Conservation (phyloP, 2,888 invertebrate genomes). For the Sarcophaga rosellei region DNA sequence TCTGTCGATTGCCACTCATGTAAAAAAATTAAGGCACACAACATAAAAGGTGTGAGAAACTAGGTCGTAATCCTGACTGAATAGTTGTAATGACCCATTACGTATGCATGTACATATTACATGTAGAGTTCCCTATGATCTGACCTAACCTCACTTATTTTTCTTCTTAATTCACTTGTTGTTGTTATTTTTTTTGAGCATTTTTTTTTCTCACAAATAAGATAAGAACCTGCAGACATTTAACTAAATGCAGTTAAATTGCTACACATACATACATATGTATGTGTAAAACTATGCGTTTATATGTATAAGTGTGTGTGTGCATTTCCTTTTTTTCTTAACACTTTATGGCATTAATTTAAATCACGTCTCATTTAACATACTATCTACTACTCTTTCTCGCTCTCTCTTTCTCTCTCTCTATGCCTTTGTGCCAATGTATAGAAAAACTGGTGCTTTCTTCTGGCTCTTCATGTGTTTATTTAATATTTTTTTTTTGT, state of each 20-base stretch:
- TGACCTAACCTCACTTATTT: neutral
- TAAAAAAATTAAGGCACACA: too few relatives aligned
- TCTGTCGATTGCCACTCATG: too few relatives aligned
- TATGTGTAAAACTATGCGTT: neutral
- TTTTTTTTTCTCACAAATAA: slow-evolving; percentile 16
- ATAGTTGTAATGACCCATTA: too few relatives aligned
- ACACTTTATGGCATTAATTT: slow-evolving; percentile 63
- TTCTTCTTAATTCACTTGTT: neutral
- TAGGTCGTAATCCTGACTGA: too few relatives aligned
- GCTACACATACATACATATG: too few relatives aligned
- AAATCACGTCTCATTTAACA: slow-evolving; percentile 66
- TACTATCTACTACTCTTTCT: neutral
- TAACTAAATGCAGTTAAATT: slow-evolving; percentile 35
- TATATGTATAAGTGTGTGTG: slow-evolving; percentile 9
- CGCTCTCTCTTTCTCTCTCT: slow-evolving; percentile 10
- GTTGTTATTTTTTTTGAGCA: neutral
- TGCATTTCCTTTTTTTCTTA: slow-evolving; percentile 11
- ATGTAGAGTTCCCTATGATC: neutral
- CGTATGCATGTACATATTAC: too few relatives aligned
- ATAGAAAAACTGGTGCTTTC: neutral
- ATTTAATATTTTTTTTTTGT: neutral
- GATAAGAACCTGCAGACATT: slow-evolving; percentile 50
- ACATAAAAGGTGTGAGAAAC: too few relatives aligned
- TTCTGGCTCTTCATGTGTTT: slow-evolving; percentile 2
- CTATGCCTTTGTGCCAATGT: neutral